phyloP scores from a whole-genome alignment of 2,797 vertebrate species.

The Chrysolophus pictus region DNA sequence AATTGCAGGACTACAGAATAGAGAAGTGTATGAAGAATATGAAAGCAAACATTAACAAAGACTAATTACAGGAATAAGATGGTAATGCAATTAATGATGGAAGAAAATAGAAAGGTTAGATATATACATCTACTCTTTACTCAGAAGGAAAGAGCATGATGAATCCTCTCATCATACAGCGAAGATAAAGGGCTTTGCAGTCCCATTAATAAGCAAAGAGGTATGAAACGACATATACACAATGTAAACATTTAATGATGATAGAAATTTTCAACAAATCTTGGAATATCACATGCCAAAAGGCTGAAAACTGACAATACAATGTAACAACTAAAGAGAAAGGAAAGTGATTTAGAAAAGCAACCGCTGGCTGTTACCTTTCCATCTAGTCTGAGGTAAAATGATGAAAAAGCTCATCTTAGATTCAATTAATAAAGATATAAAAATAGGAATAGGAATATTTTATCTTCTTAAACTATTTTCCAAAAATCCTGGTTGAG shows the following conservation, averaged over 20 bases:
- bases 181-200: slow-evolving; percentile 6
- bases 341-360: not conserved
- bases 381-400: not conserved
- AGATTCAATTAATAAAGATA: not conserved
- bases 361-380: not conserved
- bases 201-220: slow-evolving; percentile 23
- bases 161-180: not conserved
- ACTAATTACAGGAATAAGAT: not conserved
- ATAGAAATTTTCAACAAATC: slow-evolving; percentile 20
- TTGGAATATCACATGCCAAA: not conserved
- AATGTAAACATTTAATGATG: slow-evolving; percentile 18
- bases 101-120: not conserved
- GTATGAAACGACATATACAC: not conserved
- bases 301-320: not conserved
- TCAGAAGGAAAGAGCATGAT: slow-evolving; percentile 9
- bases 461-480: not conserved
- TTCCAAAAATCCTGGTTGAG: not conserved
- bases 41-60: not conserved
- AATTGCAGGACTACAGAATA: not conserved
- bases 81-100: not conserved
- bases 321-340: not conserved
- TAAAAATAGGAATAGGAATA: not conserved
- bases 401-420: not conserved
- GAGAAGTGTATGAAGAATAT: not conserved
- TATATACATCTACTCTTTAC: not conserved